Conservation (phyloP, 2,797 vertebrate genomes). For the Coilia nasus region DNA sequence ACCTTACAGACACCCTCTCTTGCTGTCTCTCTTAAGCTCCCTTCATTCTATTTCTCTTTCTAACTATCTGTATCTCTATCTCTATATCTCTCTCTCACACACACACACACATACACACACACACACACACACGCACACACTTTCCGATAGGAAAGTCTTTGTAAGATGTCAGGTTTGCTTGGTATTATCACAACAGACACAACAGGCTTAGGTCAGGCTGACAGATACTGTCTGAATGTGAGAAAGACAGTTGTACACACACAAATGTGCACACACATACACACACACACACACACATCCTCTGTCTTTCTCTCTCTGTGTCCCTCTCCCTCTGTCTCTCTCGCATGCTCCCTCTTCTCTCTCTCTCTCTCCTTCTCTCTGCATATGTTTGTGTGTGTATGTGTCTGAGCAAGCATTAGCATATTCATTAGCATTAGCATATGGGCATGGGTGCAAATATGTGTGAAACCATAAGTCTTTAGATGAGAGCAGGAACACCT, state of each 20-base stretch:
- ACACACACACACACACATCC: background rate
- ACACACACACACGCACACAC: background rate
- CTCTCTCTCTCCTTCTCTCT: too few species aligned
- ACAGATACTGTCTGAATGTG: background rate
- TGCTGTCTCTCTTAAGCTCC: too few species aligned
- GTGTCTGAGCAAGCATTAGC: background rate
- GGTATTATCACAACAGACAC: background rate
- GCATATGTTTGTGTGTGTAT: background rate
- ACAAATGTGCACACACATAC: background rate
- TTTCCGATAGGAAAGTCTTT: background rate
- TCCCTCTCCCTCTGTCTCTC: too few species aligned
- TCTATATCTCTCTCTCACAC: background rate
- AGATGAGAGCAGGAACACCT: constrained; percentile 8
- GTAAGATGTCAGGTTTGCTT: background rate
- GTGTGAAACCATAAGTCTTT: background rate
- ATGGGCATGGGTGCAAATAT: background rate
- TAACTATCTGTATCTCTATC: too few species aligned
- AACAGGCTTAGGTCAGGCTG: background rate
- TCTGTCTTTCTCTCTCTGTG: too few species aligned
- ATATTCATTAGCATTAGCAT: background rate
- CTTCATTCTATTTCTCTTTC: too few species aligned
- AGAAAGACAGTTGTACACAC: background rate
- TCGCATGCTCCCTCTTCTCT: background rate
- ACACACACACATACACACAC: background rate
- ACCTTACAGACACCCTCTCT: too few species aligned